Conservation (phyloP, 2,113 vertebrate species). For the Atrichornis clamosus region DNA sequence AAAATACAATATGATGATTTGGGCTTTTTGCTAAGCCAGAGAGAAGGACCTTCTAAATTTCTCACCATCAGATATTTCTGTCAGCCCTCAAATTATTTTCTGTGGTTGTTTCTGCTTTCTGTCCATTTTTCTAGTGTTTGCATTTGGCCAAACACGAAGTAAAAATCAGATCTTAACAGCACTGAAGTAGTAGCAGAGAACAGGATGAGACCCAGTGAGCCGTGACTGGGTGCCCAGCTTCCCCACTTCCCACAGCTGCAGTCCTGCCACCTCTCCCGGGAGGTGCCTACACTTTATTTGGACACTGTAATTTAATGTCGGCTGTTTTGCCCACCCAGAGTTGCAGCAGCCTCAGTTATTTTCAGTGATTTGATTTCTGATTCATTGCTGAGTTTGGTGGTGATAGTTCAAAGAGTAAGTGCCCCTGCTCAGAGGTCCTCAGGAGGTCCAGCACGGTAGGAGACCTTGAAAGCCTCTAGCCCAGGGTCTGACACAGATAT, state of each 20-base stretch:
- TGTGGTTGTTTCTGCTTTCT: not conserved
- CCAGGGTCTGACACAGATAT: not conserved
- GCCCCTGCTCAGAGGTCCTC: not conserved
- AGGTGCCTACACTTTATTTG: not conserved
- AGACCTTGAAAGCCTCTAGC: not conserved
- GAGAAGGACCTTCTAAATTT: not conserved
- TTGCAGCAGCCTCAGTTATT: not conserved
- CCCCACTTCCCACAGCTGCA: not conserved
- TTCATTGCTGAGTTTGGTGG: not conserved
- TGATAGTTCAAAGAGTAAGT: not conserved
- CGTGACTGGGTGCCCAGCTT: accelerated
- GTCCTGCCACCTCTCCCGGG: not conserved
- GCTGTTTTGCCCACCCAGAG: not conserved
- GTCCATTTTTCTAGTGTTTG: not conserved
- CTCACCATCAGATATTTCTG: not conserved
- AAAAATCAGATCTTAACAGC: not conserved
- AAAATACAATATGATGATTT: not conserved
- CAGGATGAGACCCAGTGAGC: not conserved
- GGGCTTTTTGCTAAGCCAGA: not conserved
- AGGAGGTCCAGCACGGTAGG: not conserved
- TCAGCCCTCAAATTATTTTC: not conserved
- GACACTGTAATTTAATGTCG: accelerated
- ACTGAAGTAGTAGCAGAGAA: not conserved
- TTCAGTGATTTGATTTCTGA: not conserved
- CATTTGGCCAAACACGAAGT: not conserved